Evolutionary conservation across 2,888 invertebrate genomes (phyloP), one percentile per base, ranked within the genome.

Genomic region (Zaprionus bogoriensis): DNA sequence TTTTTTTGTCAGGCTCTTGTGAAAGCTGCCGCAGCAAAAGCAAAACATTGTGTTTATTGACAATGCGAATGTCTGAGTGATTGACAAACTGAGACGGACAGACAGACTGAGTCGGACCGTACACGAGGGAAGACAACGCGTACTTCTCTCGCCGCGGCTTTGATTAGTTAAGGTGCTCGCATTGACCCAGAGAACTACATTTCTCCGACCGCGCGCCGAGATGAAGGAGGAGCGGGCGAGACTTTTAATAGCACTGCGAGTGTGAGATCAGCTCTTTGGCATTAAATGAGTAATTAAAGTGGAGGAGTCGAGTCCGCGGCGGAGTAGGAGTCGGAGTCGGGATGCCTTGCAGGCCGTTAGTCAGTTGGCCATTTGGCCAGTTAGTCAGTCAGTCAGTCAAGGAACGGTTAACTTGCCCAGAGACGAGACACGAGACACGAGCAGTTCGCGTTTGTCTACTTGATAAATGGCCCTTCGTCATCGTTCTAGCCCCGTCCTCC

Each of bases 181-280:
- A 82, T 85, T 80, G 85, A 80, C 80, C 80, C 85, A 80, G 54
- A 85, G 80, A 80, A 84, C 79, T 84, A 84, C 78, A 81, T 85
- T 85, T 60, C 58, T 12, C 52, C 50, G 6, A 50, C 38, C 17
- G 39, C 39, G 47, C 19, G 23, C 22, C 23, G 38, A n/a, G 5
- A 30, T 22, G 23, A 30, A 3, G 28, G 62, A 44, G 10, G 39
- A 42, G 51, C 39, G 44, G 20, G 51, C 50, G 61, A 39, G 62
- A 59, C 59, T 57, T 45, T 67, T 60, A 57, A 57, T 62, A 65
- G 61, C 62, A 60, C 64, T 66, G 66, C 23, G 53, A 58, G 59
- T 67, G 61, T 64, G 65, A 60, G 75, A 64, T 64, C 68, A 63
- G 46, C 59, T 57, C 59, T 41, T 12, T 52, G 54, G 50, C 60